These are phyloP conservation scores for Astropecten irregularis DNA, from an alignment of 53 echinoderm and acorn worm genomes.

Conservation along the genomic window DNA sequence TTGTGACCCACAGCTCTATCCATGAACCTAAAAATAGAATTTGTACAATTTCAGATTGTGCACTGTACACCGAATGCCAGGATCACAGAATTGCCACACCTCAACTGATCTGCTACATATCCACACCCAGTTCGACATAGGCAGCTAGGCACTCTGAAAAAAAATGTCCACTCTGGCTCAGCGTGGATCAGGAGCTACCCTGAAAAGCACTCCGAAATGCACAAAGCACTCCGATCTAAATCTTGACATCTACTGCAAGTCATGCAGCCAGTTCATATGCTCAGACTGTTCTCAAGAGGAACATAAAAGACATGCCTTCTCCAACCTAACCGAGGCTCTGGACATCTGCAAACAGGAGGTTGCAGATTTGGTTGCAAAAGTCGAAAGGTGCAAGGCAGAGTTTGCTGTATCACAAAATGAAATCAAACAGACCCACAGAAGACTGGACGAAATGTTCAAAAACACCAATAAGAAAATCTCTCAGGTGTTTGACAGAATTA, in stretches of 20 bases:
- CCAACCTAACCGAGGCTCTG: not conserved
- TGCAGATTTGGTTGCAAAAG: not conserved
- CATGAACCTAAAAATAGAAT: too few relatives aligned
- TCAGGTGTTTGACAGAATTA: not conserved
- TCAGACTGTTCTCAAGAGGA: not conserved
- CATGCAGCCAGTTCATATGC: not conserved
- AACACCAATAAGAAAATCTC: constrained; percentile 16
- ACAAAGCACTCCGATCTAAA: not conserved
- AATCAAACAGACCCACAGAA: not conserved
- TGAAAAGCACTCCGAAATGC: constrained; percentile 4
- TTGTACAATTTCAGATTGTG: too few relatives aligned
- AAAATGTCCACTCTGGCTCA: not conserved
- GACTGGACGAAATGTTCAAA: not conserved
- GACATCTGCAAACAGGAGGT: not conserved
- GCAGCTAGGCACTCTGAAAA: too few relatives aligned
- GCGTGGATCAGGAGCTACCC: not conserved
- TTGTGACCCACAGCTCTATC: too few relatives aligned
- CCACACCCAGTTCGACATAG: too few relatives aligned
- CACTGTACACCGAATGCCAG: too few relatives aligned
- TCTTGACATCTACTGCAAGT: constrained; percentile 5
- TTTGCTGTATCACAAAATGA: not conserved
- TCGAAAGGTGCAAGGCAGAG: not conserved
- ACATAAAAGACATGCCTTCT: not conserved
- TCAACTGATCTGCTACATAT: too few relatives aligned
- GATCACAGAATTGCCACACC: too few relatives aligned